A percentile compares a stretch with the other conserved stretches of the same genome.
These are phyloP conservation scores for Helogale parvula DNA, from an alignment of 2,113 vertebrate genomes.

Conservation along the genomic window DNA sequence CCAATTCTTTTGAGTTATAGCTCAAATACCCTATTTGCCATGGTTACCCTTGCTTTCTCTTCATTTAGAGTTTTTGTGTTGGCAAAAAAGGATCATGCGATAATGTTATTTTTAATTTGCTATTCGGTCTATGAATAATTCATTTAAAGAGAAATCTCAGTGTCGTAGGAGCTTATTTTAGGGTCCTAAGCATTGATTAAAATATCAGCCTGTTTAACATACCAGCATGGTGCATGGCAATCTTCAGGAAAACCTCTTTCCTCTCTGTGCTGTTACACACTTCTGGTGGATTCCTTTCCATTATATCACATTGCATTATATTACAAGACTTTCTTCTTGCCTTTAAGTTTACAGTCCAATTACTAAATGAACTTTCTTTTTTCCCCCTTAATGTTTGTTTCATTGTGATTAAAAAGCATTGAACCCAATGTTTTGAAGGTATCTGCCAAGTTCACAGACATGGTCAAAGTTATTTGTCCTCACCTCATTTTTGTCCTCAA, in stretches of 20 bases:
- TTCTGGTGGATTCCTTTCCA: not conserved
- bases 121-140: conserved; percentile 64
- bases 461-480: not conserved
- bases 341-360: not conserved
- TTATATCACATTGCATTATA: not conserved
- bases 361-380: not conserved
- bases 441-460: conserved; percentile 13
- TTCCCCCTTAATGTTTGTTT: not conserved
- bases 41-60: conserved; percentile 44
- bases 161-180: conserved; percentile 63
- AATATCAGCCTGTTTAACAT: conserved; percentile 63
- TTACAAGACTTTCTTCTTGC: not conserved
- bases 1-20: not conserved
- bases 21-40: not conserved
- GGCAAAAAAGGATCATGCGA: conserved; percentile 17
- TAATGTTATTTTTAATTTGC: conserved; percentile 67
- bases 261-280: not conserved
- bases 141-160: conserved; percentile 65
- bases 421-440: not conserved
- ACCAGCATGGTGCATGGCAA: not conserved
- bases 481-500: conserved; percentile 45
- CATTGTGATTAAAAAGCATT: conserved; percentile 42
- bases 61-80: conserved; percentile 48
- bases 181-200: conserved; percentile 54
- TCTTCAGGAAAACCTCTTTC: conserved; percentile 35